Conservation (phyloP, 2,797 vertebrate genomes). For the Pipistrellus pipistrellus region DNA sequence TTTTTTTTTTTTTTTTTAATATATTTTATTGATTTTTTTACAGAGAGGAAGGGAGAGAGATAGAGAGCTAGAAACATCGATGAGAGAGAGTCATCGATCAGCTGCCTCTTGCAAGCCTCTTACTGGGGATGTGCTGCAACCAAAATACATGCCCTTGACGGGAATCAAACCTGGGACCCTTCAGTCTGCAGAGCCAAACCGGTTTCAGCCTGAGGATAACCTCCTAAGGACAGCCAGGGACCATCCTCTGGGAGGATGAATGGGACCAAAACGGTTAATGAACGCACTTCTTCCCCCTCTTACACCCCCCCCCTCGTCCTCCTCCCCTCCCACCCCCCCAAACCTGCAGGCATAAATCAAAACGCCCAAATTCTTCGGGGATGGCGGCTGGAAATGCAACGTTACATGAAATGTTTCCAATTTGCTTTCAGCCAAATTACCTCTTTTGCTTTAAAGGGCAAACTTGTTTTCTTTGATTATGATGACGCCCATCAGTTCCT, state of each 20-base stretch:
- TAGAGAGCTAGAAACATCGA: too few species aligned
- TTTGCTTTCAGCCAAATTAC: conserved; percentile 82
- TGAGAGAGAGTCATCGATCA: too few species aligned
- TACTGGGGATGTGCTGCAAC: too few species aligned
- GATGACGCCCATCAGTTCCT: conserved; percentile 53
- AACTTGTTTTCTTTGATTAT: conserved; percentile 79
- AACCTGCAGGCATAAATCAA: conserved; percentile 63
- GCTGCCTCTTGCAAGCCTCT: too few species aligned
- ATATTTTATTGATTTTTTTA: too few species aligned
- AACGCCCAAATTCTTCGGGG: neutral
- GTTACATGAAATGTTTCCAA: conserved; percentile 64
- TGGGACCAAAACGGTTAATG: neutral
- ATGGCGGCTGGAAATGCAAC: neutral
- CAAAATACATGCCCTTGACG: too few species aligned
- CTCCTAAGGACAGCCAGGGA: neutral
- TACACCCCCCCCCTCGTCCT: too few species aligned
- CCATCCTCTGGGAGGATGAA: neutral
- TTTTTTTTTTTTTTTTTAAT: neutral
- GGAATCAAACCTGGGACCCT: too few species aligned
- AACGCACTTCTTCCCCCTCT: neutral
- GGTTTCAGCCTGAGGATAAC: neutral
- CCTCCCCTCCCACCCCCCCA: neutral
- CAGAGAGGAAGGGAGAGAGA: too few species aligned
- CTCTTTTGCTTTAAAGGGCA: conserved; percentile 79
- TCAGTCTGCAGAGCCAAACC: too few species aligned